Evolutionary conservation across 1,140 invertebrate species (phyloP).

Genomic region (Drosophila albomicans): DNA sequence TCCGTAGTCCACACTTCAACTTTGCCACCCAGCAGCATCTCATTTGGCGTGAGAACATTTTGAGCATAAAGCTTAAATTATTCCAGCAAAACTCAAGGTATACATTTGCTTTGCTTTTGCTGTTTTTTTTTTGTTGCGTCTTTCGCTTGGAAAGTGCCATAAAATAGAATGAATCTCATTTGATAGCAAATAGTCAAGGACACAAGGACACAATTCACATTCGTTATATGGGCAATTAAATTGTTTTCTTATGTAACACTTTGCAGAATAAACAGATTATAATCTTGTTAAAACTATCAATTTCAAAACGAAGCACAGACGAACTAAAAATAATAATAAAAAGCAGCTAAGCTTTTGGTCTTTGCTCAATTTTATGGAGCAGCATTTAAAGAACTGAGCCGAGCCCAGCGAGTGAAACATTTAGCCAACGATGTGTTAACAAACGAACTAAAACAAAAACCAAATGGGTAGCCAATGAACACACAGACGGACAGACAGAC

Average conservation of each 20-base stretch:
- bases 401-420: conserved; percentile 25
- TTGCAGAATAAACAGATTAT: conserved; percentile 76
- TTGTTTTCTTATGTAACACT: conserved; percentile 57
- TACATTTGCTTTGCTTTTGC: neutral
- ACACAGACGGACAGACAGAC: neutral
- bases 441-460: conserved; percentile 41
- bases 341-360: conserved; percentile 29
- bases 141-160: conserved; percentile 3
- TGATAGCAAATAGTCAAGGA: conserved; percentile 30
- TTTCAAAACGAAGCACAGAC: conserved; percentile 44
- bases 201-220: conserved; percentile 61
- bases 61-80: conserved; percentile 23
- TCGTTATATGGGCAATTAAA: conserved; percentile 60
- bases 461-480: conserved; percentile 16
- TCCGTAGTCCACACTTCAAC: neutral
- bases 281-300: conserved; percentile 76
- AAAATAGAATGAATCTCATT: conserved; percentile 21
- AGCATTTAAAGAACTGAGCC: conserved; percentile 27
- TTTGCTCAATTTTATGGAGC: conserved; percentile 3
- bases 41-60: conserved; percentile 16
- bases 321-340: conserved; percentile 9
- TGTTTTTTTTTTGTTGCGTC: neutral
- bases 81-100: conserved; percentile 10
- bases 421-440: conserved; percentile 64
- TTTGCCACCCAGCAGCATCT: neutral